Evolutionary conservation across 2,797 vertebrate genomes (phyloP).

Genomic region (Periparus ater): DNA sequence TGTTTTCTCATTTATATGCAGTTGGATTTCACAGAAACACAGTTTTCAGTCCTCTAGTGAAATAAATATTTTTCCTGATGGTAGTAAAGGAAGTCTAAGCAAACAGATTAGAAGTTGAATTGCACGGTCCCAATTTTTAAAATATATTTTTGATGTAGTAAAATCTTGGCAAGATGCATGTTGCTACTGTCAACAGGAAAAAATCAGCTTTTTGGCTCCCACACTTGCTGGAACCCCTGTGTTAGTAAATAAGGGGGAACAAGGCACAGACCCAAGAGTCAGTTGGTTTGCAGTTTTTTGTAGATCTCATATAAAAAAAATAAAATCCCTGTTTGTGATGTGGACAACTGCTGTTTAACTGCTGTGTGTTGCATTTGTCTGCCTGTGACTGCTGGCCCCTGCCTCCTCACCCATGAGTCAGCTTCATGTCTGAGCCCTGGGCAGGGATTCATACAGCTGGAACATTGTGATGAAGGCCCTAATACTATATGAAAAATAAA

Average conservation of each 20-base stretch:
- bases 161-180: background rate
- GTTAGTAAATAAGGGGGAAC: background rate
- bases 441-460: background rate
- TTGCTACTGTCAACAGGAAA: background rate
- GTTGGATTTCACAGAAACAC: constrained; percentile 19
- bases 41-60: background rate
- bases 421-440: background rate
- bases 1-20: constrained; percentile 18
- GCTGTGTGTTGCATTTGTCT: background rate
- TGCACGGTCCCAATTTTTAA: background rate
- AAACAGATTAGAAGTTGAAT: background rate
- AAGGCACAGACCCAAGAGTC: background rate
- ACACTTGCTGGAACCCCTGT: background rate
- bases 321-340: background rate
- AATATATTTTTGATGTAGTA: background rate
- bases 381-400: background rate
- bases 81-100: background rate
- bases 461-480: background rate
- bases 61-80: background rate
- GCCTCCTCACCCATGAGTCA: background rate
- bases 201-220: background rate
- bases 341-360: background rate
- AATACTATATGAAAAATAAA: accelerated
- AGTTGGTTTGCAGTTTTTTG: background rate
- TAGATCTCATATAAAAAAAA: background rate